Base-by-base conservation (phyloP, 2,888 invertebrate species). In the Polydrusus cervinus region DNA sequence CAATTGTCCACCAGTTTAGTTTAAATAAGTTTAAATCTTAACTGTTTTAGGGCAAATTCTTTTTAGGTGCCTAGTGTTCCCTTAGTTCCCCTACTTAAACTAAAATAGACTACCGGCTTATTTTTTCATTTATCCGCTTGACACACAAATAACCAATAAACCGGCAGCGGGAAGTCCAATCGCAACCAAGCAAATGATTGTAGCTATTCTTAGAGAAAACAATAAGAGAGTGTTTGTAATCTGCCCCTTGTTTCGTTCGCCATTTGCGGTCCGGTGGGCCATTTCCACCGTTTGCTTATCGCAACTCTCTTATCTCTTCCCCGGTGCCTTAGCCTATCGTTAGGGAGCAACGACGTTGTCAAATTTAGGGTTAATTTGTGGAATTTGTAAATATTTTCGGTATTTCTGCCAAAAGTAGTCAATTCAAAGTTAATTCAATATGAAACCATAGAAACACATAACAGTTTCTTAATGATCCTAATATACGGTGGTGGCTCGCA, bases 191-290 rank as follows among this genome's bases (percentile, higher is more conserved):
- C 70, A 83, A 85, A 85, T 86, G 86, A 86, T 85, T 86, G 84
- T 83, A 82, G 83, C 82, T 82, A 84, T 84, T 83, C 83, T 86
- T 85, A 84, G 83, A 82, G 81, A 81, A 78, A 80, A 83, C 84
- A 84, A 84, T 84, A 83, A 84, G 80, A 81, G 83, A 83, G 84
- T 84, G 85, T 84, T 84, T 84, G 85, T 86, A 86, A 86, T 86
- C 86, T 85, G 84, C 84, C 85, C 85, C 85, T 85, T 85, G 86
- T 85, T 85, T 85, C 85, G 85, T 83, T 78, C 80, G 84, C 86
- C 85, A 85, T 86, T 87, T 87, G 87, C 83, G 87, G 87, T 81
- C 83, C 83, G 84, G 85, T 85, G 82, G 83, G 82, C 82, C 85
- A 83, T 85, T 86, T 83, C 81, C 83, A 83, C 83, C 79, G 83